A percentile compares a stretch with the other conserved stretches of the same genome.
These are phyloP conservation scores for Leucosticte australis DNA, from an alignment of 2,113 vertebrate species.

Conservation along the genomic window DNA sequence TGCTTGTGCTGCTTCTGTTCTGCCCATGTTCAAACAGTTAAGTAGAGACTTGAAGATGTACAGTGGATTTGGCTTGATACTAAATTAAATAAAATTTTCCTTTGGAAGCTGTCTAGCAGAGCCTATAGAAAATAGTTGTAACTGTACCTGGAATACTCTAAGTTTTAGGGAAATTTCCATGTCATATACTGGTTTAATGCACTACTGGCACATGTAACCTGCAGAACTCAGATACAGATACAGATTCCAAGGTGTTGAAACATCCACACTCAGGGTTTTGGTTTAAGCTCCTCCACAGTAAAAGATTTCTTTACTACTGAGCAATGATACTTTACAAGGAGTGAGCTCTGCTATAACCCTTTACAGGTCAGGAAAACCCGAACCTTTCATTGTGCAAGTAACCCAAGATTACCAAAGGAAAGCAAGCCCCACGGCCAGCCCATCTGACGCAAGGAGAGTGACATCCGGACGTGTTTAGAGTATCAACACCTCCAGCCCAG, in stretches of 20 bases:
- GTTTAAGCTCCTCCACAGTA: background rate
- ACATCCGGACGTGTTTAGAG: background rate
- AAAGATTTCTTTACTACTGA: background rate
- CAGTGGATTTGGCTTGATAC: background rate
- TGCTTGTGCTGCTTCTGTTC: background rate
- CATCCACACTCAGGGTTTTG: background rate
- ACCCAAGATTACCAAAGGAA: background rate
- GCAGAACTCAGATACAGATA: background rate
- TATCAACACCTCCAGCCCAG: background rate
- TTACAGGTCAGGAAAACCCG: background rate
- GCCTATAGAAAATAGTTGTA: background rate
- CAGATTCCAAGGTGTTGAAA: background rate
- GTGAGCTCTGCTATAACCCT: background rate
- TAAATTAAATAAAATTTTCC: constrained; percentile 10
- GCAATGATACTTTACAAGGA: background rate
- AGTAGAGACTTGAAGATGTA: background rate
- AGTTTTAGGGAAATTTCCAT: constrained; percentile 27
- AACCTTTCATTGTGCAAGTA: background rate
- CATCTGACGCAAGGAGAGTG: background rate
- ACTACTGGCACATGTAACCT: background rate
- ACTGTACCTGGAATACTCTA: background rate
- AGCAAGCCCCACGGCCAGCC: background rate
- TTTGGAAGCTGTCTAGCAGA: background rate
- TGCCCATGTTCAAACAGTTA: background rate
- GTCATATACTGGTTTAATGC: background rate